phyloP scores from a whole-genome alignment of 1,140 invertebrate genomes.

The Anthonomus grandis region DNA sequence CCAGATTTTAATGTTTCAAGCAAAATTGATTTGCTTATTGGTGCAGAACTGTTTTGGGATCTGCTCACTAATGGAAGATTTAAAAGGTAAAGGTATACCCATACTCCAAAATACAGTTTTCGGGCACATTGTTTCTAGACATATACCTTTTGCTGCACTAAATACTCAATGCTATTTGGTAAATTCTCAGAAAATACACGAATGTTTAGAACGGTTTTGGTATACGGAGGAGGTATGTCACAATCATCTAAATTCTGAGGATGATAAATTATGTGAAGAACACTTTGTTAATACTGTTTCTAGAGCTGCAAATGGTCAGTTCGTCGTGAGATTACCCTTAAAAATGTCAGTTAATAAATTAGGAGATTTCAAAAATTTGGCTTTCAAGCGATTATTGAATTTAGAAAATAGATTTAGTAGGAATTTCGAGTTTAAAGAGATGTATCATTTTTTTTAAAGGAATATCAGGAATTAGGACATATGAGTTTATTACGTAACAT shows the following conservation, averaged over 20 bases:
- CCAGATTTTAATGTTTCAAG: not conserved
- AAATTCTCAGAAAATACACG: not conserved
- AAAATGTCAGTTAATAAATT: conserved; percentile 22
- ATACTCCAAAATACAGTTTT: conserved; percentile 9
- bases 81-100: not conserved
- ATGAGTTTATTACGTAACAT: conserved; percentile 22
- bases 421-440: conserved; percentile 6
- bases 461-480: conserved; percentile 39
- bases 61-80: conserved; percentile 10
- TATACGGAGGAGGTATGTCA: conserved; percentile 1
- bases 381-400: conserved; percentile 14
- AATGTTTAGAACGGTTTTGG: conserved; percentile 10
- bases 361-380: conserved; percentile 26
- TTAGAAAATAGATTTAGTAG: conserved; percentile 18
- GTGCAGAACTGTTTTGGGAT: conserved; percentile 14
- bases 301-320: conserved; percentile 30
- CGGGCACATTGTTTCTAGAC: conserved; percentile 1
- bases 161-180: conserved; percentile 4
- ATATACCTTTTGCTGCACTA: conserved; percentile 1
- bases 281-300: conserved; percentile 31
- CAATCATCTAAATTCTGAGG: conserved; percentile 9
- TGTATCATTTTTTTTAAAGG: conserved; percentile 39
- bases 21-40: conserved; percentile 13
- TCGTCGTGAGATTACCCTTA: conserved; percentile 34
- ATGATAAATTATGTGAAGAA: conserved; percentile 33